Base-by-base conservation (phyloP, 2,888 invertebrate species). In the Nebria salina region DNA sequence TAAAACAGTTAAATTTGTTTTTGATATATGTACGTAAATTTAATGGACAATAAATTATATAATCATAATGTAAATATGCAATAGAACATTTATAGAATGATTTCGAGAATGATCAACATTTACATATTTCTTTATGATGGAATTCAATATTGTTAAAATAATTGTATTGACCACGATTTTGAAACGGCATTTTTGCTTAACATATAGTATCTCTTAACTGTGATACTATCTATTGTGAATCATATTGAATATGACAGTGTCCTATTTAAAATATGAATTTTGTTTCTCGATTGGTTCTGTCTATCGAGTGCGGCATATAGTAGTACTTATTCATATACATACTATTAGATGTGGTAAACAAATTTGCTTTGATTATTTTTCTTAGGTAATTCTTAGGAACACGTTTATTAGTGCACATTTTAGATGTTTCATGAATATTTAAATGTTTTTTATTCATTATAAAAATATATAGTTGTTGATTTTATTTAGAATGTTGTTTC, bases 341-440 rank as follows among this genome's bases (percentile, higher is more conserved):
- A 54, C 54, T 54, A 54, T 54, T 54, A 54, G 54, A 54, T 11
- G 13, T 54, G 54, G 54, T 54, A 54, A 54, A 54, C 4, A 8
- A 54, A 54, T 54, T 54, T 54, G 54, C 54, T 54, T 54, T 54
- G 8, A 54, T 54, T 54, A 8, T 6, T 8, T 54, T 54, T 54
- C 54, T 6, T 54, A 54, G 54, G 54, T 54, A 54, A 54, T 54
- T 15, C 25, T 13, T 81, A 81, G 81, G 43, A 65, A 81, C 76
- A 76, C 76, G 73, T 76, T 81, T 81, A 76, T 81, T 81, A 81
- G 81, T 73, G 81, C 81, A 81, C 76, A 76, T 76, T 76, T 81
- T 81, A 81, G 81, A 81, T 81, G 81, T 81, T 81, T 81, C 76
- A 81, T 81, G 81, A 54, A 81, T 81, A 81, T 81, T 81, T 81